phyloP scores from a whole-genome alignment of 2,797 vertebrate species.

The Heliangelus exortis region DNA sequence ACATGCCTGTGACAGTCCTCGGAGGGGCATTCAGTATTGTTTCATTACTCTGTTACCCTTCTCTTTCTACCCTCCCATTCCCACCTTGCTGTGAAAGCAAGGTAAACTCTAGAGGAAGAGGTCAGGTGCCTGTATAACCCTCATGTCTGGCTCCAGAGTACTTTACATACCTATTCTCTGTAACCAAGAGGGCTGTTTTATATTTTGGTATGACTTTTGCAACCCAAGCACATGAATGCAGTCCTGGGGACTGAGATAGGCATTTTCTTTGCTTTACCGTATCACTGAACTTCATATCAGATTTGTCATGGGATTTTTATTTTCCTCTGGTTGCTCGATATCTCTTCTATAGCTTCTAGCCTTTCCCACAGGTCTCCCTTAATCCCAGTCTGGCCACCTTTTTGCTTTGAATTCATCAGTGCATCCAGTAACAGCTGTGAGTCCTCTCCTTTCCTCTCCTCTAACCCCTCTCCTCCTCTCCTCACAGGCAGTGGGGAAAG shows the following conservation, averaged over 20 bases:
- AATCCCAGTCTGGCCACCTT: conserved; percentile 13
- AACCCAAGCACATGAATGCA: background rate
- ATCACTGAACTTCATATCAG: conserved; percentile 10
- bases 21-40: background rate
- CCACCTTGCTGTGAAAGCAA: background rate
- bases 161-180: background rate
- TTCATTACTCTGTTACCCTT: background rate
- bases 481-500: background rate
- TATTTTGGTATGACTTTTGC: background rate
- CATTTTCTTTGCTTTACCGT: background rate
- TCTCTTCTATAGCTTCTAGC: background rate
- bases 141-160: background rate
- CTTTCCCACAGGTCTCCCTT: background rate
- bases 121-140: fast-evolving
- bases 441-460: background rate
- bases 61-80: background rate
- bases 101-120: background rate
- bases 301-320: conserved; percentile 12
- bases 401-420: conserved; percentile 34
- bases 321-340: background rate
- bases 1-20: background rate
- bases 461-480: background rate
- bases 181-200: background rate
- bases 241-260: background rate
- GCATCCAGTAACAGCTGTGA: background rate